phyloP scores from a whole-genome alignment of 1,140 invertebrate genomes.

The Drosophila tristis region DNA sequence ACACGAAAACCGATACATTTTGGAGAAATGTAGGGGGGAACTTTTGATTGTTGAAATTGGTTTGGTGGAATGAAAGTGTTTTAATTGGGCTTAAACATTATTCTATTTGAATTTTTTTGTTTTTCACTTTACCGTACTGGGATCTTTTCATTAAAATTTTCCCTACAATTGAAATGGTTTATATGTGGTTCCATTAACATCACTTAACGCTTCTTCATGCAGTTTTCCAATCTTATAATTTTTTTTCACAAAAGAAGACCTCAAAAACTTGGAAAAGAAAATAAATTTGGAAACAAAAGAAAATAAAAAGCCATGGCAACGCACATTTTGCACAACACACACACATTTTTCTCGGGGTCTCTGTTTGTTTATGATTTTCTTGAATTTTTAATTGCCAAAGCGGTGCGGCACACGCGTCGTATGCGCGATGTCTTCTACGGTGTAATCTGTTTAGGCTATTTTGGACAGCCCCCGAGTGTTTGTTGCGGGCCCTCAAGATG shows the following conservation, averaged over 20 bases:
- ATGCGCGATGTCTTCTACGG: conserved; percentile 64
- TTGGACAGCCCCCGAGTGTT: conserved; percentile 21
- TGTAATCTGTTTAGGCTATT: conserved; percentile 52
- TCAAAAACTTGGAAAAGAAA: not conserved
- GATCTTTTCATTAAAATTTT: too few species aligned
- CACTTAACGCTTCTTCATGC: too few species aligned
- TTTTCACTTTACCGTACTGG: too few species aligned
- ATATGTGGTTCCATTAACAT: too few species aligned
- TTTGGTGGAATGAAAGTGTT: too few species aligned
- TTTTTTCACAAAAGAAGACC: too few species aligned
- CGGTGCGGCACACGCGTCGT: conserved; percentile 55
- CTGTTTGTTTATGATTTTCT: conserved; percentile 53
- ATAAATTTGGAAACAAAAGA: conserved; percentile 1
- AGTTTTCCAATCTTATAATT: too few species aligned
- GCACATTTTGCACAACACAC: conserved; percentile 43
- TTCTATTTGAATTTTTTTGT: too few species aligned
- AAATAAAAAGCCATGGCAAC: conserved; percentile 23
- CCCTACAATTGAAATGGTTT: too few species aligned
- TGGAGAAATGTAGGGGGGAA: too few species aligned
- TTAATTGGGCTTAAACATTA: too few species aligned
- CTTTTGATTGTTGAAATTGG: too few species aligned
- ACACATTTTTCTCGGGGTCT: conserved; percentile 4
- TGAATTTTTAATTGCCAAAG: conserved; percentile 60
- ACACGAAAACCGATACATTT: not conserved
- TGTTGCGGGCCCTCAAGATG: conserved; percentile 54